Evolutionary conservation across 1,140 invertebrate genomes (phyloP).

Genomic region (Philotrypesis tridentata): DNA sequence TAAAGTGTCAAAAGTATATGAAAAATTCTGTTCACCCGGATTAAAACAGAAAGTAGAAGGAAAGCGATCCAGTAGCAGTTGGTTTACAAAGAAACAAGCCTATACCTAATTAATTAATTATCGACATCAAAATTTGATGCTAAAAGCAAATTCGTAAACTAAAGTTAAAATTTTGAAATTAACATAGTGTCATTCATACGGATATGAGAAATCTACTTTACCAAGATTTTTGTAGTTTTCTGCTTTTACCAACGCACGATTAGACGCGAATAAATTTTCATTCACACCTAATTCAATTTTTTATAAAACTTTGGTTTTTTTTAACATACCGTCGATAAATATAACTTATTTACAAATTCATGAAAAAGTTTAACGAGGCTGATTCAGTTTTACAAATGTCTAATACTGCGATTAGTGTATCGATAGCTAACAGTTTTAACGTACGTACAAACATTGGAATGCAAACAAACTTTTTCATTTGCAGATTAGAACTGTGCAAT

Average conservation of each 20-base stretch:
- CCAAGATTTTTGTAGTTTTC: neutral
- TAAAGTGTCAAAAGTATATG: too few relatives aligned
- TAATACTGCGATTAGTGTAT: neutral
- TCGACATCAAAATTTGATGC: too few relatives aligned
- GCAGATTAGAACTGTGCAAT: neutral
- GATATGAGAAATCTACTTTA: conserved; percentile 36
- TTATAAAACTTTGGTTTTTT: too few relatives aligned
- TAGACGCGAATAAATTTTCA: neutral
- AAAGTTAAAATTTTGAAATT: neutral
- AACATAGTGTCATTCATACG: neutral
- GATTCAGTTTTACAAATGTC: neutral
- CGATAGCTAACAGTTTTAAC: neutral
- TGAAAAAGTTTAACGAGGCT: too few relatives aligned
- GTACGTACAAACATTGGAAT: neutral
- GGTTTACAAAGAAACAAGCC: too few relatives aligned
- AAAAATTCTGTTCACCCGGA: too few relatives aligned
- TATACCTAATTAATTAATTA: too few relatives aligned
- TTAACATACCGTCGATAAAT: neutral
- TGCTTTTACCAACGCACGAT: conserved; percentile 31
- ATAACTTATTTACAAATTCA: neutral
- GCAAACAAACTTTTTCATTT: neutral
- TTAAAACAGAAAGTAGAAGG: too few relatives aligned
- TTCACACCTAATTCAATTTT: too few relatives aligned
- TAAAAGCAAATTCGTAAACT: neutral
- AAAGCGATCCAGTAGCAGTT: too few relatives aligned